phyloP scores from a whole-genome alignment of 2,888 invertebrate species.

The Brenthis daphne region DNA sequence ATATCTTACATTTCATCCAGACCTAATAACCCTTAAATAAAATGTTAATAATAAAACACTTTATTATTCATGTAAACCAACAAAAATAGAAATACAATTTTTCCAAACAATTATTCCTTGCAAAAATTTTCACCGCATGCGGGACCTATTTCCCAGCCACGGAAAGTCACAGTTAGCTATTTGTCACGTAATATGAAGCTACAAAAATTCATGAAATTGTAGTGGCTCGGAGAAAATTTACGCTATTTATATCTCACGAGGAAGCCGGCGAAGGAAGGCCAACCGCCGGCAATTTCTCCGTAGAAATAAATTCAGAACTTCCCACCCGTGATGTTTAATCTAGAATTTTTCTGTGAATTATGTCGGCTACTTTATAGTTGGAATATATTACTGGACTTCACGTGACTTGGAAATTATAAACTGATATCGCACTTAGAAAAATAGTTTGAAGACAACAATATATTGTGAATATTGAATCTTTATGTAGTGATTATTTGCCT shows the following conservation, averaged over 20 bases:
- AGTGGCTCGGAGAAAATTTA: slow-evolving; percentile 50
- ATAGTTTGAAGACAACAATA: not conserved
- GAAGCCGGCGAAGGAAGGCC: slow-evolving; percentile 52
- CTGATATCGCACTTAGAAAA: not conserved
- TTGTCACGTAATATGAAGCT: slow-evolving; percentile 40
- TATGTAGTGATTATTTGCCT: not conserved
- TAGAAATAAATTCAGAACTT: slow-evolving; percentile 50
- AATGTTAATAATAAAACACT: too few species aligned
- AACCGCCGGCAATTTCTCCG: slow-evolving; percentile 50
- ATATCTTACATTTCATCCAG: too few species aligned
- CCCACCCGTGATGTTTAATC: slow-evolving; percentile 46
- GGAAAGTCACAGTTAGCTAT: slow-evolving; percentile 44
- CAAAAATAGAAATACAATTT: slow-evolving; percentile 19
- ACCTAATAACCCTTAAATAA: too few species aligned
- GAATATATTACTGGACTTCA: slow-evolving; percentile 35
- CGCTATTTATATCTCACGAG: slow-evolving; percentile 51
- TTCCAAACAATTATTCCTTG: slow-evolving; percentile 22
- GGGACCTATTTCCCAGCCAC: slow-evolving; percentile 38
- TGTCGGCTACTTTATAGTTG: slow-evolving; percentile 49
- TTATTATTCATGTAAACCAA: too few species aligned
- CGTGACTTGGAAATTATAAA: slow-evolving; percentile 24
- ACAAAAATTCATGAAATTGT: slow-evolving; percentile 55
- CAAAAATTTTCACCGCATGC: slow-evolving; percentile 30
- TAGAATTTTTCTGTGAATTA: slow-evolving; percentile 58
- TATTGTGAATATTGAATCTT: not conserved